Percentiles rank a stretch among this genome's conserved stretches.
Conservation (phyloP, 1,140 invertebrate genomes). For the Trichomalopsis sarcophagae region DNA sequence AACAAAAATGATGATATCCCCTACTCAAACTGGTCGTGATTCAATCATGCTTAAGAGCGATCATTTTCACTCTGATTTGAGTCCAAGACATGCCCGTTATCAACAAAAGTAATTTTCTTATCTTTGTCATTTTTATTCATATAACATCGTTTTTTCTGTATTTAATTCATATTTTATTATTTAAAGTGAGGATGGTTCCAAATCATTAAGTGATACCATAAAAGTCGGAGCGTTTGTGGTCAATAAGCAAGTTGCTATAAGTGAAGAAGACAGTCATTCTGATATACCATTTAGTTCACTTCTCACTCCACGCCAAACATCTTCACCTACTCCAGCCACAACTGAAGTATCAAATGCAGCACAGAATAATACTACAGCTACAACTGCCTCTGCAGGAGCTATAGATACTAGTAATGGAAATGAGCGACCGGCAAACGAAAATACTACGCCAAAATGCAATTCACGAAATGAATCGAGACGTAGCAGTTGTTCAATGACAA, state of each 20-base stretch:
- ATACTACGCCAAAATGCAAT: conserved; percentile 67
- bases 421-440: conserved; percentile 65
- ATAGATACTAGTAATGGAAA: conserved; percentile 74
- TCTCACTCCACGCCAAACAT: conserved; percentile 71
- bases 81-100: conserved; percentile 80
- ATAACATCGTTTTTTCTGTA: conserved; percentile 23
- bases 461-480: conserved; percentile 72
- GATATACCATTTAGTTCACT: conserved; percentile 83
- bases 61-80: conserved; percentile 88
- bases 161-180: conserved; percentile 52
- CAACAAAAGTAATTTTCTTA: conserved; percentile 75
- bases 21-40: conserved; percentile 83
- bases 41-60: conserved; percentile 92
- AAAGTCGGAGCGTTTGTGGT: conserved; percentile 84
- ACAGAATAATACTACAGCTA: conserved; percentile 51
- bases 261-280: conserved; percentile 78
- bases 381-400: conserved; percentile 55
- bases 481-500: conserved; percentile 76
- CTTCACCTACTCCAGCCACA: conserved; percentile 64
- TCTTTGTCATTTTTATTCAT: conserved; percentile 2
- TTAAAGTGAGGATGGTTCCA: conserved; percentile 76
- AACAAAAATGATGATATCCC: conserved; percentile 92
- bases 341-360: conserved; percentile 55
- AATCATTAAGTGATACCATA: conserved; percentile 80
- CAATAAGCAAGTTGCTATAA: conserved; percentile 73